These are phyloP conservation scores for Andrena chrysosceles DNA, from an alignment of 2,888 invertebrate species.

Conservation along the genomic window DNA sequence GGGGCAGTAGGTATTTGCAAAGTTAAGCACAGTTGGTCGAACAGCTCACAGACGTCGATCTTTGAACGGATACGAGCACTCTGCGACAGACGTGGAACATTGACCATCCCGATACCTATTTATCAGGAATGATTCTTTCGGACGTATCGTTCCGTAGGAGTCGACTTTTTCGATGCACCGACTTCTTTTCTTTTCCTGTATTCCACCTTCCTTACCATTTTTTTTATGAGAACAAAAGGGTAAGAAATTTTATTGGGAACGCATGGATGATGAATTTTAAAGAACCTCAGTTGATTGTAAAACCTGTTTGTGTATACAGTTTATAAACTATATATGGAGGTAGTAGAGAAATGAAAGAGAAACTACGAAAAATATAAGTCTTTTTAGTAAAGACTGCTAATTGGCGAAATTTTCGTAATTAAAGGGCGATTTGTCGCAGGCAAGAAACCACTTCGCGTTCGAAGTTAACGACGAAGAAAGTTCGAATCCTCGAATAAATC, in stretches of 20 bases:
- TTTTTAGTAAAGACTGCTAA: not conserved
- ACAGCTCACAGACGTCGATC: conserved; percentile 37
- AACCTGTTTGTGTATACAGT: no score
- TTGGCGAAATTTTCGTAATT: not conserved
- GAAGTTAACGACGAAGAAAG: not conserved
- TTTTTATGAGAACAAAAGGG: not conserved
- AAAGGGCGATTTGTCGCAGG: not conserved
- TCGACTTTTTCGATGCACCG: not conserved
- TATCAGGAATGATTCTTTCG: conserved; percentile 23
- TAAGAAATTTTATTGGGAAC: not conserved
- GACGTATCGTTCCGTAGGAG: conserved; percentile 2
- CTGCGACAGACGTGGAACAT: conserved; percentile 20
- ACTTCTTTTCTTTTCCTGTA: not conserved
- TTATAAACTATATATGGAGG: no score
- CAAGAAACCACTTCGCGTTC: not conserved
- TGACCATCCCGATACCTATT: conserved; percentile 28
- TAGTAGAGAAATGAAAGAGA: no score
- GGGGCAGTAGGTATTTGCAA: not conserved
- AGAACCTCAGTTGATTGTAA: no score
- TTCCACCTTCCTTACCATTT: not conserved
- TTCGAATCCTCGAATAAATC: conserved; percentile 8
- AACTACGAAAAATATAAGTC: no score
- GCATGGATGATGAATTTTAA: no score
- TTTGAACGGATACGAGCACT: conserved; percentile 36
- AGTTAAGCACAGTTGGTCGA: conserved; percentile 50